Percentiles rank a stretch among this genome's conserved stretches.
Conservation (phyloP, 2,888 invertebrate species). For the Sycophila texana region DNA sequence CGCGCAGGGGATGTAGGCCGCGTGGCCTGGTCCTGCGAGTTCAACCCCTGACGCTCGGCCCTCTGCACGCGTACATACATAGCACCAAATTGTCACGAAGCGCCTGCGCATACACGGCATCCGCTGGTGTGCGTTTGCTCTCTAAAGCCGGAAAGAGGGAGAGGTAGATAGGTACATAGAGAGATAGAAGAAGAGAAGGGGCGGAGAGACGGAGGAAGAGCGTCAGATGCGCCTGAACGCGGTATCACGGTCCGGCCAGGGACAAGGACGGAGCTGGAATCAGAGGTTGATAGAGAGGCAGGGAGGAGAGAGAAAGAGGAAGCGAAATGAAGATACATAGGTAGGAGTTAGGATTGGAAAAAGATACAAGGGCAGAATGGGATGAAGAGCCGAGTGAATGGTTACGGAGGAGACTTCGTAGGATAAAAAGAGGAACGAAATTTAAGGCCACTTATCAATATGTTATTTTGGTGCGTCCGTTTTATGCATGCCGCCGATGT, state of each 20-base stretch:
- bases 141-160: too few species aligned
- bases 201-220: neutral
- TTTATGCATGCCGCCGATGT: neutral
- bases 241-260: neutral
- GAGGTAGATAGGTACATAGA: neutral
- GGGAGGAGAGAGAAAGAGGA: neutral
- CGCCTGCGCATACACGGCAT: too few species aligned
- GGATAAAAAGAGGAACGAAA: neutral
- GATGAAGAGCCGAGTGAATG: constrained; percentile 8
- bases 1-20: neutral
- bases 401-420: neutral
- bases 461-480: neutral
- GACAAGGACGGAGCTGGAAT: neutral
- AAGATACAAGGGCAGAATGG: constrained; percentile 6
- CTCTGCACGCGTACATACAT: too few species aligned
- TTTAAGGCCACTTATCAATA: neutral
- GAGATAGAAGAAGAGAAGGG: neutral
- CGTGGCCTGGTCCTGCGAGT: neutral
- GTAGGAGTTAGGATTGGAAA: neutral
- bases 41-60: neutral
- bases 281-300: neutral
- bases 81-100: too few species aligned
- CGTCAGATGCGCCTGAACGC: neutral
- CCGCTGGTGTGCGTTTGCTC: too few species aligned
- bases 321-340: constrained; percentile 24